Evolutionary conservation across 2,113 vertebrate species (phyloP), one percentile per base, ranked within the genome.

Genomic region (Hemiprocne comata): DNA sequence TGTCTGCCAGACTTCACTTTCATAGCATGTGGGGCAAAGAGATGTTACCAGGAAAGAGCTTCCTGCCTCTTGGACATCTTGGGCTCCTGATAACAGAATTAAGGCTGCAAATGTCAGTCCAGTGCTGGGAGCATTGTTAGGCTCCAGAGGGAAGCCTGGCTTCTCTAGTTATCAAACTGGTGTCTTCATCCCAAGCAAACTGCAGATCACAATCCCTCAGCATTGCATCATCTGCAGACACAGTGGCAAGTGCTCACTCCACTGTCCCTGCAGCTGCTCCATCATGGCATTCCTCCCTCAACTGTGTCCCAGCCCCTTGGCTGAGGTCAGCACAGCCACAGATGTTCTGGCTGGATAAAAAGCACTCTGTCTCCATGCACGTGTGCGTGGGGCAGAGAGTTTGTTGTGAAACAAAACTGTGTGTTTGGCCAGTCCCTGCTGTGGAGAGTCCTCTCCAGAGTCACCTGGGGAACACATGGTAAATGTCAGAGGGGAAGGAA

Each of bases 241-340:
- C 96, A 91, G 82, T 29, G 74, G 67, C 54, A 8, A 65, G 87
- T 72, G 40, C 77, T 85, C n/a, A n/a, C 28, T 17, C 67, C 75
- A 6, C 81, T 64, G 65, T 81, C 66, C 70, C 70, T 55, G 16
- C 93, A 90, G 94, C 94, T 90, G 90, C 16, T 85, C 85, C 55
- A 1, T 91, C 60, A 81, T 16, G 20, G 16, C 67, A 55, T 96
- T 85, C 71, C 87, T 69, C 61, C 46, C 64, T 76, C 85, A 66
- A 0, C 61, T 65, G 19, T 26, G 71, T 38, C 36, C 66, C 54
- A 28, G 65, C 71, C 67, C 51, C 67, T 58, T 64, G 76, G 85
- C 90, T 88, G 89, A 95, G 87, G 46, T 94, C 89, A 95, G 81
- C 74, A 13, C 44, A 61, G 89, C 67, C 13, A 2, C 95, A 96